phyloP scores from a whole-genome alignment of 2,888 invertebrate species.

The Pristionchus arcanus region DNA sequence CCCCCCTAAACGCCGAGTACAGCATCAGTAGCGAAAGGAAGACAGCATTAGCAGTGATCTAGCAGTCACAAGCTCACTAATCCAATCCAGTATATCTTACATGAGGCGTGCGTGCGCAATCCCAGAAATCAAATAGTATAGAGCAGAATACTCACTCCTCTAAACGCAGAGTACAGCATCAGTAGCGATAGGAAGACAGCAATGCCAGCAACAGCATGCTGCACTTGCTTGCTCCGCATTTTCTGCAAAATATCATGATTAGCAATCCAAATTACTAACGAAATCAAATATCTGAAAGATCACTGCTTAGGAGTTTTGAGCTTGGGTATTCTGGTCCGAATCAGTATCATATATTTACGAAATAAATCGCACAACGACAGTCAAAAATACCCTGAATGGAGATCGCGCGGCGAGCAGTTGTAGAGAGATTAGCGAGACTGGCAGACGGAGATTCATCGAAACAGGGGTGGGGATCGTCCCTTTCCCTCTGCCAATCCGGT shows the following conservation, averaged over 20 bases:
- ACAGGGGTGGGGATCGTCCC: not conserved
- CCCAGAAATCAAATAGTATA: no score
- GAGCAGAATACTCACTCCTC: not conserved
- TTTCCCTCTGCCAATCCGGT: no score
- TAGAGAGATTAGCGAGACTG: not conserved
- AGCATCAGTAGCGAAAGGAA: not conserved
- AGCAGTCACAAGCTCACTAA: no score
- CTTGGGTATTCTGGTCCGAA: no score
- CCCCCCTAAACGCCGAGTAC: not conserved
- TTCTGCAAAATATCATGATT: not conserved
- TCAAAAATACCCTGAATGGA: no score
- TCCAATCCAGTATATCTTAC: no score
- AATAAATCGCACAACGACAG: no score
- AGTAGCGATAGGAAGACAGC: not conserved
- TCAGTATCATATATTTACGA: no score
- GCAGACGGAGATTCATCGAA: not conserved
- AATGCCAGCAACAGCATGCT: not conserved
- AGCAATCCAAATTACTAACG: not conserved
- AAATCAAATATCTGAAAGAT: not conserved
- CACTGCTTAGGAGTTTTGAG: no score
- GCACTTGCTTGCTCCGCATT: constrained; percentile 4
- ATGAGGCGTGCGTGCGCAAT: no score
- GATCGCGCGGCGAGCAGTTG: not conserved
- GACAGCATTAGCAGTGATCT: not conserved
- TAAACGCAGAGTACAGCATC: not conserved